Evolutionary conservation across 1,140 invertebrate species (phyloP).

Genomic region (Arctopsyche grandis): DNA sequence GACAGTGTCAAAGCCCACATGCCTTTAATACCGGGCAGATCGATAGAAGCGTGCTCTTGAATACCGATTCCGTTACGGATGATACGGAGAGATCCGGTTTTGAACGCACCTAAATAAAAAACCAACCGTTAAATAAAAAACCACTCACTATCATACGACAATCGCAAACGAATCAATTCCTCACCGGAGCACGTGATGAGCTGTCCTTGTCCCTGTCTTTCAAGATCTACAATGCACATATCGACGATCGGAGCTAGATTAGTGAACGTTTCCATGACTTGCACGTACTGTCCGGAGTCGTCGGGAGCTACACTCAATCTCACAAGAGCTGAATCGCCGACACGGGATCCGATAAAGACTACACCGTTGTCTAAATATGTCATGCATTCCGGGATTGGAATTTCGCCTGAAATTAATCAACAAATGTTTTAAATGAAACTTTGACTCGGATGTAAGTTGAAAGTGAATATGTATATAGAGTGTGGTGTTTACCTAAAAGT

Average conservation of each 20-base stretch:
- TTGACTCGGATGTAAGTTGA: slow-evolving; percentile 20
- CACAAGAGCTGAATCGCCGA: slow-evolving; percentile 97
- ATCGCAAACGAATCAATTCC: too few relatives aligned
- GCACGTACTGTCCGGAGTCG: slow-evolving; percentile 89
- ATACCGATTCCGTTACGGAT: slow-evolving; percentile 98
- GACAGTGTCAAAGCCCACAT: slow-evolving; percentile 93
- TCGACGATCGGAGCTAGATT: slow-evolving; percentile 98
- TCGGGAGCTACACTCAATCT: slow-evolving; percentile 88
- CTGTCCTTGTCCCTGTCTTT: slow-evolving; percentile 96
- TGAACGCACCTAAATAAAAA: slow-evolving; percentile 80
- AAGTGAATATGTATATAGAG: too few relatives aligned
- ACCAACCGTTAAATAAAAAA: background rate
- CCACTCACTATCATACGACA: slow-evolving; percentile 46
- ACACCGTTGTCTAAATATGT: slow-evolving; percentile 99
- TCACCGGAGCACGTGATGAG: slow-evolving; percentile 96
- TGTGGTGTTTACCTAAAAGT: slow-evolving; percentile 74
- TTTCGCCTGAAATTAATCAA: slow-evolving; percentile 73
- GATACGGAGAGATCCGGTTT: slow-evolving; percentile 96
- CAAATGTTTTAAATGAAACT: slow-evolving; percentile 24
- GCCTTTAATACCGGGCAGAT: slow-evolving; percentile 96
- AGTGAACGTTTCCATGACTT: slow-evolving; percentile 95
- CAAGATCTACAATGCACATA: slow-evolving; percentile 97
- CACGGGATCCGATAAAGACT: slow-evolving; percentile 94
- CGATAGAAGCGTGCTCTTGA: slow-evolving; percentile 96
- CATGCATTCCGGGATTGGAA: slow-evolving; percentile 96